A percentile compares a stretch with the other conserved stretches of the same genome.
Evolutionary conservation across 2,888 invertebrate genomes (phyloP).

Genomic region (Yponomeuta sedellus): DNA sequence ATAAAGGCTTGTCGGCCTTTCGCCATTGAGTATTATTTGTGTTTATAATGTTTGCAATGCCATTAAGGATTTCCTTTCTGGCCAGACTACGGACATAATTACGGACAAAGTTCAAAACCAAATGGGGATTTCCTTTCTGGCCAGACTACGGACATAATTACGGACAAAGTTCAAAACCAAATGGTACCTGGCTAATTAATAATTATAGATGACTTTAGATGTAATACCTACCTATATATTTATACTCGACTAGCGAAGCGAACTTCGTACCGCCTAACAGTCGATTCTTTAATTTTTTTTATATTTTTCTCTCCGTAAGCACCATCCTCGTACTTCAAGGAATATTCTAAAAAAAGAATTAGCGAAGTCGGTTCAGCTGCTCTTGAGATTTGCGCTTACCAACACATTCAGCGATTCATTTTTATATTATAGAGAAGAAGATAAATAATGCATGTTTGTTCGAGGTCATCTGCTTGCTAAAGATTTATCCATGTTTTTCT

Average conservation of each 20-base stretch:
- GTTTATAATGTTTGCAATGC: not conserved
- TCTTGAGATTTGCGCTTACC: no score
- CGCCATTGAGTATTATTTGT: not conserved
- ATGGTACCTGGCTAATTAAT: constrained; percentile 14
- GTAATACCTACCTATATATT: not conserved
- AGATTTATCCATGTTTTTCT: not conserved
- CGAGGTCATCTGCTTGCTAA: not conserved
- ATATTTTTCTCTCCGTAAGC: no score
- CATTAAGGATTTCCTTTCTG: constrained; percentile 14
- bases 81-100: not conserved
- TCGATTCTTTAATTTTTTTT: no score
- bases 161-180: constrained; percentile 21
- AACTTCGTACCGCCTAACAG: no score
- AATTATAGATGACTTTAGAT: not conserved
- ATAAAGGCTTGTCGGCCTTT: not conserved
- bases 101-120: constrained; percentile 20
- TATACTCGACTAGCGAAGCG: no score
- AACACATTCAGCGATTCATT: no score
- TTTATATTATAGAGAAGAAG: not conserved
- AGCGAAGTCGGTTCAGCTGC: no score
- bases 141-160: not conserved
- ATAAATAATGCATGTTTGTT: not conserved
- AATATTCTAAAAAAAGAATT: no score
- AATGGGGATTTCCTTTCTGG: constrained; percentile 16
- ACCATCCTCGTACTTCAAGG: no score